Base-by-base conservation (phyloP, 2,113 vertebrate genomes). In the Lophotis ruficrista region DNA sequence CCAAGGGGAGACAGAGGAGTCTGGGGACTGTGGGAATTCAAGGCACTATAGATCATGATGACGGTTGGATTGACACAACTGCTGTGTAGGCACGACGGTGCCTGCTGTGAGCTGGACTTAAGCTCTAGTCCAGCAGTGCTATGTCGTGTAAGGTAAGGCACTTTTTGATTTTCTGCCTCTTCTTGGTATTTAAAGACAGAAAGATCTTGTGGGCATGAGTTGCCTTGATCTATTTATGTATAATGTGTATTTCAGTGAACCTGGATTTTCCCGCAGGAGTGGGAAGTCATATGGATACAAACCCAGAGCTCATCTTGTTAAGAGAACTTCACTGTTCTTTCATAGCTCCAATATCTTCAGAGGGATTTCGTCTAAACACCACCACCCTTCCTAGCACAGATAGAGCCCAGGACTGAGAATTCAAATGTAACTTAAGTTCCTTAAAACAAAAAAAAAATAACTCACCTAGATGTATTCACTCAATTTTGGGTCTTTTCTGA, bases 1-100 rank as follows among this genome's bases (percentile, higher is more conserved):
- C 24, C 14, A 27, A 11, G 4, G 5, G 31, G n/a, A 78, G n/a
- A 10, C 10, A 58, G 58, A 54, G 25, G 35, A 64, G 35, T 1
- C n/a, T 6, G 41, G 77, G 30, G 7, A 53, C 23, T 50, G 27
- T 8, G 60, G 65, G 60, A 81, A 81, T 50, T 61, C 23, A 22
- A 3, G 38, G 28, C 31, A 3, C 10, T 68, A 4, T 18, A 60
- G 56, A 50, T 38, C 7, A 8, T 12, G 30, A 14, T 43, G 54
- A 22, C 15, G 38, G 18, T 16, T 65, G 47, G 56, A 35, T 45
- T 61, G 64, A 45, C 57, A 37, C 20, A 45, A 50, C 9, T 21
- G 7, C 18, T 0, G 0, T 21, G 62, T 30, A 61, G 68, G 47
- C 17, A 33, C 31, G 81, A 38, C 0, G 2, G 24, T 54, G 47